Evolutionary conservation across 1,140 invertebrate species (phyloP), one percentile per base, ranked within the genome.

Genomic region (Lordiphosa collinella): DNA sequence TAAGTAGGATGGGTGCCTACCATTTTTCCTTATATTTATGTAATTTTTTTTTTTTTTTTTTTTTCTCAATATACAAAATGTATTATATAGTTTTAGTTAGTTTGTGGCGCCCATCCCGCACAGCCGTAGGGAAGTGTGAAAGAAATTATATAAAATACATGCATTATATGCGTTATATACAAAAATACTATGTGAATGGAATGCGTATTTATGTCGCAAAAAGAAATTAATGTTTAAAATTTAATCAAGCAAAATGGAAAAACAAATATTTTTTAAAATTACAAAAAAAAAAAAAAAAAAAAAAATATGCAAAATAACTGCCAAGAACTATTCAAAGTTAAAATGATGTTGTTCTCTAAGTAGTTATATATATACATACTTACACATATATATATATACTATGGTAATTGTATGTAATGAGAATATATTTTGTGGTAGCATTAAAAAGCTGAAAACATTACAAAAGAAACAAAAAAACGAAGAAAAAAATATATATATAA

Each of bases 321-420:
- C 76, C 76, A 84, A 84, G 58, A 84, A 82, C 76, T 84, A 84
- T 84, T 82, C 67, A 69, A 84, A 59, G 64, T 84, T 71, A 72
- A 84, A 29, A 29, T 29, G 25, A 31, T 68, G 44, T 84, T 76
- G 76, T 78, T 82, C 75, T 78, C 73, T 78, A 78, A 72, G 67
- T 78, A 78, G 73, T 78, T 69, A 70, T 58, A 57, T 56, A 34
- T 40, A 58, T 41, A 66, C 40, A 67, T 67, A 57, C 40, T 58
- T 66, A 67, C 62, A 43, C 44, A 46, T 46, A 49, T 40, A 68
- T 51, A 44, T 64, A 64, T 54, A 59, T 38, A 58, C 43, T 8
- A 57, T 48, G 35, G 25, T 14, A 54, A 29, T 48, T 38, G 10
- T 34, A 50, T 43, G 16, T 16, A 18, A 32, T 41, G 29, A 32